Conservation (phyloP, 2,797 vertebrate species). For the Sphenodon punctatus region DNA sequence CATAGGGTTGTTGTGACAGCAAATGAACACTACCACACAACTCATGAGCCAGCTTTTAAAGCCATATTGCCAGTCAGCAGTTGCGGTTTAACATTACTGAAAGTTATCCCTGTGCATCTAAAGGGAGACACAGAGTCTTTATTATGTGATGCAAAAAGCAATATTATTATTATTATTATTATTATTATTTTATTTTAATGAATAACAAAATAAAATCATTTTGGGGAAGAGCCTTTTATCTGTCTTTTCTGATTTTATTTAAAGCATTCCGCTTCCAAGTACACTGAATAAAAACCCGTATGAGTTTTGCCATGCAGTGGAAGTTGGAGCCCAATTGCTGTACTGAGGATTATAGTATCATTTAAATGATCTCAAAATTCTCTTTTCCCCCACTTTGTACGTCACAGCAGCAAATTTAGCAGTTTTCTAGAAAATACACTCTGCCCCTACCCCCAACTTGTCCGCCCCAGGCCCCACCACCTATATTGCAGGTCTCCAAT, state of each 20-base stretch:
- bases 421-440: not conserved
- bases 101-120: not conserved
- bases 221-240: not conserved
- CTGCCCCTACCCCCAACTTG: too few species aligned
- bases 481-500: too few species aligned
- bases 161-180: too few species aligned
- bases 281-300: not conserved
- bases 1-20: too few species aligned
- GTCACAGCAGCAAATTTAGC: not conserved
- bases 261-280: not conserved
- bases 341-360: not conserved
- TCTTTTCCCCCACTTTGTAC: not conserved
- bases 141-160: not conserved
- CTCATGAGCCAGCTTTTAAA: not conserved
- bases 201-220: not conserved
- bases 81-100: not conserved
- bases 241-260: not conserved
- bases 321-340: fast-evolving
- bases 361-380: not conserved
- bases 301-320: not conserved
- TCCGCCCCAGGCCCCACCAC: too few species aligned
- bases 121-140: not conserved
- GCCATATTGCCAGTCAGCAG: too few species aligned
- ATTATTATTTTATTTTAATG: not conserved
- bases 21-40: too few species aligned